Conservation (phyloP, 2,797 vertebrate species). For the Hydrolagus colliei region DNA sequence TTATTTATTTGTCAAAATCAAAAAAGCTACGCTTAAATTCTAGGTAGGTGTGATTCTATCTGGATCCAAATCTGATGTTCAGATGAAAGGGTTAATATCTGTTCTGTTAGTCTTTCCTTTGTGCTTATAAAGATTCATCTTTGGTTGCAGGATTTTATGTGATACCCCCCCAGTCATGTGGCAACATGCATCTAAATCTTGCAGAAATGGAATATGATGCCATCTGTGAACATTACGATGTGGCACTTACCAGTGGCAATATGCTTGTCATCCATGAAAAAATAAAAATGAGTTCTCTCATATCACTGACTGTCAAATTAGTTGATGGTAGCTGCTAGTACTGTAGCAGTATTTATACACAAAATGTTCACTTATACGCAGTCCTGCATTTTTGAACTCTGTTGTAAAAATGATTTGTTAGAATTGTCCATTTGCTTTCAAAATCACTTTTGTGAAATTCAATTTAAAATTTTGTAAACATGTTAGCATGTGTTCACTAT, state of each 20-base stretch:
- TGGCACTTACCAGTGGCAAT: background rate
- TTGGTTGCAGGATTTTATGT: background rate
- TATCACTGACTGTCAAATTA: background rate
- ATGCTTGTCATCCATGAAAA: background rate
- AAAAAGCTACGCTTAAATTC: no score
- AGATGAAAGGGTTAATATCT: background rate
- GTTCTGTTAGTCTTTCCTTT: background rate
- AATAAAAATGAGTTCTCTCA: background rate
- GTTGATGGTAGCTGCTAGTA: background rate
- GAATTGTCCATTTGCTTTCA: background rate
- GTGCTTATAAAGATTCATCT: background rate
- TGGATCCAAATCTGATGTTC: background rate
- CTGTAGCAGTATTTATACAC: background rate
- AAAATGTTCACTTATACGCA: background rate
- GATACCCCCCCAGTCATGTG: background rate
- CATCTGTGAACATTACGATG: background rate
- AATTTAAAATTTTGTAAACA: background rate
- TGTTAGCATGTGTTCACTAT: background rate
- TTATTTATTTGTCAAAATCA: no score
- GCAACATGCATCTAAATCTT: background rate
- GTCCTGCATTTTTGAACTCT: background rate
- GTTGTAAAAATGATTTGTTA: background rate
- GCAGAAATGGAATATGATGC: background rate
- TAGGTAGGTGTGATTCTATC: background rate
- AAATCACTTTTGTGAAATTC: background rate